Percentiles rank a stretch among this genome's conserved stretches.
Conservation (phyloP, 2,888 invertebrate genomes). For the Eucera pruinosa region DNA sequence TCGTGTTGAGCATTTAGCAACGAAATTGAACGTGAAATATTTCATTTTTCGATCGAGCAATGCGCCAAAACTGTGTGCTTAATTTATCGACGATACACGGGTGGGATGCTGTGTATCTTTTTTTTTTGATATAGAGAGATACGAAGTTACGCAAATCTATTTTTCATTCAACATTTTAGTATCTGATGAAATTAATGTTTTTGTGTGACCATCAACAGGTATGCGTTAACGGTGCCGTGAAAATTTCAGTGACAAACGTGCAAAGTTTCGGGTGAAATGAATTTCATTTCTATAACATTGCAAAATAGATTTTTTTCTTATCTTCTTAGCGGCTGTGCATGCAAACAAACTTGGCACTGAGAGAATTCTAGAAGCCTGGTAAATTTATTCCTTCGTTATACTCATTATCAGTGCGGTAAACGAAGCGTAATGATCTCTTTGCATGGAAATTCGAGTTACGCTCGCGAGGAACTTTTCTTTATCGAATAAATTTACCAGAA, state of each 20-base stretch:
- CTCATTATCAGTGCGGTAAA: not conserved
- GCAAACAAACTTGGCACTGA: conserved; percentile 59
- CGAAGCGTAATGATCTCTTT: not conserved
- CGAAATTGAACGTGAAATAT: not conserved
- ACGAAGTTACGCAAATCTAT: not conserved
- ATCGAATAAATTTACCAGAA: conserved; percentile 54
- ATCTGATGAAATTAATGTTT: conserved; percentile 56
- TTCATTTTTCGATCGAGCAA: too few relatives aligned
- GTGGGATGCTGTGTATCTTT: too few relatives aligned
- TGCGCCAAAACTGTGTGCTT: too few relatives aligned
- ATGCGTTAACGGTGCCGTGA: conserved; percentile 65
- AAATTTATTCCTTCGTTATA: conserved; percentile 46
- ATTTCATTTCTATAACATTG: conserved; percentile 58
- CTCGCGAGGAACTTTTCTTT: not conserved
- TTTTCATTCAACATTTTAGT: conserved; percentile 19
- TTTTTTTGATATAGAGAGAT: not conserved
- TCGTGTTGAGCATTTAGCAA: not conserved
- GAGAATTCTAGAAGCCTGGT: conserved; percentile 40
- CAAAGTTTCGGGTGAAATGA: conserved; percentile 66
- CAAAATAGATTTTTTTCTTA: conserved; percentile 35
- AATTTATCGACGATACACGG: not conserved
- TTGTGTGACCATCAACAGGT: conserved; percentile 61
- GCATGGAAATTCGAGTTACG: conserved; percentile 10
- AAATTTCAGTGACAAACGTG: conserved; percentile 66
- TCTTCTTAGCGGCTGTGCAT: conserved; percentile 58